These are phyloP conservation scores for Luidia sarsii DNA, from an alignment of 53 echinoderm and acorn worm genomes.

Conservation along the genomic window DNA sequence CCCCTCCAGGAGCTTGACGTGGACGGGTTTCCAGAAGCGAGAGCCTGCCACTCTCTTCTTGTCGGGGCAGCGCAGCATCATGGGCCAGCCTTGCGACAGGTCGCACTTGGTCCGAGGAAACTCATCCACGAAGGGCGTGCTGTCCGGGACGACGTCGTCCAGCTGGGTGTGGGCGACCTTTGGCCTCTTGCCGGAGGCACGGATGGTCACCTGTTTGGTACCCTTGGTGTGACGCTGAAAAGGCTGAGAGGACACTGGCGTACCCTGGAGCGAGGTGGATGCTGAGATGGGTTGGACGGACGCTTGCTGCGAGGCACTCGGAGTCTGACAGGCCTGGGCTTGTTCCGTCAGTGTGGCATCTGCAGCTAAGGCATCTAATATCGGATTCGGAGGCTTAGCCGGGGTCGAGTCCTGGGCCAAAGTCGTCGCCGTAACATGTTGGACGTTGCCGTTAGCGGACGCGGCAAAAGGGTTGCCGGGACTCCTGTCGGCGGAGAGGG, in stretches of 20 bases:
- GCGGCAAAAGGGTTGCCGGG: constrained; percentile 69
- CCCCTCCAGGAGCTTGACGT: constrained; percentile 76
- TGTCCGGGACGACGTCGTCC: constrained; percentile 5
- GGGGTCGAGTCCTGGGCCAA: neutral
- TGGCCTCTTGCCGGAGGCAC: constrained; percentile 42
- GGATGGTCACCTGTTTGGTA: constrained; percentile 27
- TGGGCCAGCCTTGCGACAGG: constrained; percentile 76
- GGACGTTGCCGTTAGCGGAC: constrained; percentile 25
- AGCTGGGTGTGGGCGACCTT: constrained; percentile 6
- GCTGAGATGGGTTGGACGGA: constrained; percentile 1
- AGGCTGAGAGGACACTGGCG: constrained; percentile 19
- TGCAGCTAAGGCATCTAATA: neutral
- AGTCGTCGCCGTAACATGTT: neutral
- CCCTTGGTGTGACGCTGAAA: constrained; percentile 39
- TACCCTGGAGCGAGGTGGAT: constrained; percentile 26
- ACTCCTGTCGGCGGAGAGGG: constrained; percentile 9
- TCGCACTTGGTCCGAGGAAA: constrained; percentile 71
- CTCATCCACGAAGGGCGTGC: constrained; percentile 64
- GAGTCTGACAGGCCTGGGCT: constrained; percentile 12
- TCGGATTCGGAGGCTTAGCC: constrained; percentile 7
- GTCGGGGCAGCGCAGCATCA: constrained; percentile 86
- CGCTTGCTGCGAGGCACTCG: constrained; percentile 2
- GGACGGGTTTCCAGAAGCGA: constrained; percentile 85
- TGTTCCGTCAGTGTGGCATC: constrained; percentile 17
- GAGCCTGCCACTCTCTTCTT: constrained; percentile 91